A percentile compares a stretch with the other conserved stretches of the same genome.
Evolutionary conservation across 1,140 invertebrate species (phyloP).

Genomic region (Coenobita brevimanus): DNA sequence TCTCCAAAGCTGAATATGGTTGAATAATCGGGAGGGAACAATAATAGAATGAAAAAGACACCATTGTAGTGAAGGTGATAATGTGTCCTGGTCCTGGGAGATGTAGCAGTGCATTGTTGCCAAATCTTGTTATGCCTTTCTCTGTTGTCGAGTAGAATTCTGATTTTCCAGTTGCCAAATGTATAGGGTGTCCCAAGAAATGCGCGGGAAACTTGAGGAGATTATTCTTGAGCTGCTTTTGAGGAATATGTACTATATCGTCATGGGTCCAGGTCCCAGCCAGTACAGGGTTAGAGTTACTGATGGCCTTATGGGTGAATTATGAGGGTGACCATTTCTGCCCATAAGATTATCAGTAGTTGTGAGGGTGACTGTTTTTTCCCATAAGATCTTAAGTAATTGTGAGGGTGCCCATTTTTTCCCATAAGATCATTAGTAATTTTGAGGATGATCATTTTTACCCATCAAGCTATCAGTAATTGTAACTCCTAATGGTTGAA

Average conservation of each 20-base stretch:
- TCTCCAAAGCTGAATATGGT: too few species aligned
- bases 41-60: not conserved
- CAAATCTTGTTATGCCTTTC: conserved; percentile 35
- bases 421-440: not conserved
- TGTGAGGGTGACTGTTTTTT: not conserved
- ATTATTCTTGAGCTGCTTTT: too few species aligned
- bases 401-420: not conserved
- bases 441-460: not conserved
- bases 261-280: too few species aligned
- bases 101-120: conserved; percentile 45
- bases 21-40: too few species aligned
- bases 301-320: not conserved
- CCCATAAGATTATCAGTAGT: too few species aligned
- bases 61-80: too few species aligned
- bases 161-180: conserved; percentile 57
- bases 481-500: too few species aligned
- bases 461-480: too few species aligned
- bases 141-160: conserved; percentile 31
- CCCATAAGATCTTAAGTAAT: too few species aligned
- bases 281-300: not conserved
- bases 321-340: not conserved
- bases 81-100: not conserved
- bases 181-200: not conserved
- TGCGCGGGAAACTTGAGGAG: too few species aligned
- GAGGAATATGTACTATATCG: too few species aligned